Percentiles rank a stretch among this genome's conserved stretches.
phyloP scores from a whole-genome alignment of 2,888 invertebrate species.

The Leptothorax acervorum region DNA sequence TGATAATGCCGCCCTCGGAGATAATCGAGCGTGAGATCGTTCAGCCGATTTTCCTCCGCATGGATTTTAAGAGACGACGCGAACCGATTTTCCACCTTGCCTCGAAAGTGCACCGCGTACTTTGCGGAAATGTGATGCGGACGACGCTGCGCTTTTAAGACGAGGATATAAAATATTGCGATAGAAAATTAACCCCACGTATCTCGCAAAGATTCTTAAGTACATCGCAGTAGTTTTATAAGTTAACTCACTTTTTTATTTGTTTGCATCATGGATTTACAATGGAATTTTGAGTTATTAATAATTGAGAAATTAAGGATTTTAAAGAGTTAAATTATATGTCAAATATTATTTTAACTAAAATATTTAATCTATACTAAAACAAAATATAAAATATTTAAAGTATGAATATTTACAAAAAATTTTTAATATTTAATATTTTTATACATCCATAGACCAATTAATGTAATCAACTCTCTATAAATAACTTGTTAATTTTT shows the following conservation, averaged over 20 bases:
- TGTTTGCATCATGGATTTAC: background rate
- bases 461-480: background rate
- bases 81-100: constrained; percentile 63
- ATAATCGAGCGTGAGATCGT: constrained; percentile 82
- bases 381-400: too few species aligned
- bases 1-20: constrained; percentile 79
- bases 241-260: background rate
- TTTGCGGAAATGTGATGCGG: constrained; percentile 62
- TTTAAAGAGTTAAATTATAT: background rate
- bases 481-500: background rate
- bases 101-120: constrained; percentile 76
- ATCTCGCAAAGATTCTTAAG: background rate
- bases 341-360: background rate
- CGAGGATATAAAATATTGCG: background rate
- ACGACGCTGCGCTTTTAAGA: constrained; percentile 15
- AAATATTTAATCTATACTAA: background rate
- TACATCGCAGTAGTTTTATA: background rate
- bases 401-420: too few species aligned
- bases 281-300: background rate
- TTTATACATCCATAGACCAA: background rate
- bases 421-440: background rate
- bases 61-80: constrained; percentile 76
- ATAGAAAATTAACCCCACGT: background rate
- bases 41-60: constrained; percentile 66
- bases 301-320: background rate